Evolutionary conservation across 2,888 invertebrate species (phyloP), one percentile per base, ranked within the genome.

Genomic region (Diaprepes abbreviatus): DNA sequence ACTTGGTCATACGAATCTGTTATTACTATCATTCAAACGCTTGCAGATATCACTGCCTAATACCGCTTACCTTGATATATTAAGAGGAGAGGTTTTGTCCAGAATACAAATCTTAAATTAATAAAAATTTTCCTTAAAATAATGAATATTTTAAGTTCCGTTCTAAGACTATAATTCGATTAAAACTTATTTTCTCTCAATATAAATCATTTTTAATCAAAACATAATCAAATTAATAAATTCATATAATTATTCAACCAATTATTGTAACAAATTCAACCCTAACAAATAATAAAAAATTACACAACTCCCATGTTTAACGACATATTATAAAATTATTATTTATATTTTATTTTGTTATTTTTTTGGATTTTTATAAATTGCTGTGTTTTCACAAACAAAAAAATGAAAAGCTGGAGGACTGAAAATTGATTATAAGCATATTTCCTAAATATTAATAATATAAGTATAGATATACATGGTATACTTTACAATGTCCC

Each of bases 361-460:
- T 80, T 82, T 82, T 82, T 82, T 82, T 81, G 77, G 79, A 77
- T 82, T 83, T 80, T 79, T 76, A 79, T 79, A 77, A 52, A 40
- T 16, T 81, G 81, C 78, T 77, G 80, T 76, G 12, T 75, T 74
- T 78, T 76, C 77, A 78, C 75, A 78, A 78, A 78, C 77, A 77
- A 78, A 77, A 78, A 79, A 78, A 77, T 75, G 74, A 77, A 78
- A 81, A 81, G 80, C 80, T 79, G 81, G 81, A 82, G 81, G 81
- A 83, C 80, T 81, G 80, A 81, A 80, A 77, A 80, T 77, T 80
- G 76, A 79, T 79, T 81, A 82, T 82, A 83, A 83, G 83, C 83
- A 83, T 81, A 81, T 77, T 78, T 78, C 80, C 79, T 81, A 80
- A 75, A 78, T 80, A 77, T 78, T 79, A 78, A 78, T 80, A 40